A percentile compares a stretch with the other conserved stretches of the same genome.
phyloP scores from a whole-genome alignment of 2,888 invertebrate genomes.

The Drosophila paracracens region DNA sequence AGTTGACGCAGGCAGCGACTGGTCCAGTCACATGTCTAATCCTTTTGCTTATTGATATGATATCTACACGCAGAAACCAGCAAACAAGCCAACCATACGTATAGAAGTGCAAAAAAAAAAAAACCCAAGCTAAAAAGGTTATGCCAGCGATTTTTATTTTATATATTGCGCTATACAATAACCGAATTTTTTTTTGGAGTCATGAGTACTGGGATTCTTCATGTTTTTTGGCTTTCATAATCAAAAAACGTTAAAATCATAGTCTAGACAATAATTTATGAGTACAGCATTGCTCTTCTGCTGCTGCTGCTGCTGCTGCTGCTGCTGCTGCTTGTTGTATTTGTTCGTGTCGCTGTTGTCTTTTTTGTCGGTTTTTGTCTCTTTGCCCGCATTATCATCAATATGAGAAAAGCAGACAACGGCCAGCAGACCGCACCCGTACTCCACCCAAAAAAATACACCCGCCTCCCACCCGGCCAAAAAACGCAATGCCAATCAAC shows the following conservation, averaged over 20 bases:
- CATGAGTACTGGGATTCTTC: conserved; percentile 26
- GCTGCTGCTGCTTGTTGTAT: conserved; percentile 7
- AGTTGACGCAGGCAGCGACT: conserved; percentile 33
- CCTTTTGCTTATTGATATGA: conserved; percentile 81
- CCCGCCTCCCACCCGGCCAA: background rate
- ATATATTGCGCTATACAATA: conserved; percentile 66
- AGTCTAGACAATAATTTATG: conserved; percentile 85
- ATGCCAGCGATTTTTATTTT: conserved; percentile 74
- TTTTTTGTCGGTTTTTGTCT: conserved; percentile 48
- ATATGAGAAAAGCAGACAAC: conserved; percentile 49
- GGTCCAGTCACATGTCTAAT: conserved; percentile 80
- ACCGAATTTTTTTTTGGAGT: conserved; percentile 14
- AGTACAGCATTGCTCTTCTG: conserved; percentile 59
- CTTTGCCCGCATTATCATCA: conserved; percentile 64
- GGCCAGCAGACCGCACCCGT: conserved; percentile 37
- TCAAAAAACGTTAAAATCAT: conserved; percentile 85
- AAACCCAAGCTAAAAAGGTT: conserved; percentile 53
- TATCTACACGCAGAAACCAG: conserved; percentile 70
- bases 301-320: conserved; percentile 17
- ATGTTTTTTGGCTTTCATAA: conserved; percentile 76
- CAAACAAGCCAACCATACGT: conserved; percentile 35
- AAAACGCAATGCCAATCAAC: conserved; percentile 72
- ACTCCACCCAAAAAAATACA: background rate
- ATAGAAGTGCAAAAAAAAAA: conserved; percentile 11
- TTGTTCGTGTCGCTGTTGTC: conserved; percentile 19